Evolutionary conservation across 2,113 vertebrate species (phyloP).

Genomic region (Pterophyllum scalare): DNA sequence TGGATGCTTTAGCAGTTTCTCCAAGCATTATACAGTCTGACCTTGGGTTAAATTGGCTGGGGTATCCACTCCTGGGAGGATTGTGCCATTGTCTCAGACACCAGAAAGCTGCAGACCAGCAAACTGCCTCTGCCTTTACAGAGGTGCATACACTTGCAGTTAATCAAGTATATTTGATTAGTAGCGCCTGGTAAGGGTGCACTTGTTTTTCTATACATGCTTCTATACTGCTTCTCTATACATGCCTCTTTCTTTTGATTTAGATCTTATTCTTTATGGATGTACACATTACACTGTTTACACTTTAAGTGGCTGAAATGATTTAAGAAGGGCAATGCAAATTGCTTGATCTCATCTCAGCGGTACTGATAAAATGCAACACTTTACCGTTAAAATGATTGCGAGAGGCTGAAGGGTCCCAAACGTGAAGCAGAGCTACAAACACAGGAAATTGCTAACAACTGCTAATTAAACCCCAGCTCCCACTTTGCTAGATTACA

Average conservation of each 20-base stretch:
- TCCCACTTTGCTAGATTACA: constrained; percentile 60
- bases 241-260: constrained; percentile 15
- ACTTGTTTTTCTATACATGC: too few relatives aligned
- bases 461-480: constrained; percentile 60
- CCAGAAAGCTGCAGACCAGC: too few relatives aligned
- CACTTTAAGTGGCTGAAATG: constrained; percentile 20
- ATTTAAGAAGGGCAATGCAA: constrained; percentile 12
- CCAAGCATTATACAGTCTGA: too few relatives aligned
- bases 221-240: not conserved
- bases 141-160: too few relatives aligned
- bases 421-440: constrained; percentile 21
- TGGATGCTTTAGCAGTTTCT: too few relatives aligned
- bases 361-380: constrained; percentile 23
- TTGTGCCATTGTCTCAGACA: too few relatives aligned
- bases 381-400: constrained; percentile 52
- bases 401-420: constrained; percentile 45
- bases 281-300: constrained; percentile 16
- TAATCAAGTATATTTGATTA: too few relatives aligned
- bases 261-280: constrained; percentile 19
- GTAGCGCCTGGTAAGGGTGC: too few relatives aligned
- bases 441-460: constrained; percentile 44
- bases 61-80: too few relatives aligned
- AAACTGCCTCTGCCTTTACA: too few relatives aligned
- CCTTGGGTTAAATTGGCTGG: too few relatives aligned
- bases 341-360: constrained; percentile 8